phyloP scores from a whole-genome alignment of 1,140 invertebrate species.

The Saccostrea glomerata region DNA sequence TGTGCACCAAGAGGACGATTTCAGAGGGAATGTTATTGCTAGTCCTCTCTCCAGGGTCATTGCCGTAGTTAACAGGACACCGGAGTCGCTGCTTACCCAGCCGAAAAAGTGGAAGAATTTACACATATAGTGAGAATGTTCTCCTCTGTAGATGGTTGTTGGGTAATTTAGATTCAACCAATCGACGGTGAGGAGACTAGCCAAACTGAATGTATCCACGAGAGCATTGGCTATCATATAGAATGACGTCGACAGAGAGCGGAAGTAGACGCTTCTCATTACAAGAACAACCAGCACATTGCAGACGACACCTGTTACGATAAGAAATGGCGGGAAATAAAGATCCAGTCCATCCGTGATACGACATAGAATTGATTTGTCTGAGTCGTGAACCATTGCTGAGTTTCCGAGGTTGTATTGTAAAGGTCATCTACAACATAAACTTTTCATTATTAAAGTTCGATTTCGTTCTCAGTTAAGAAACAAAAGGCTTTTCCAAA shows the following conservation, averaged over 20 bases:
- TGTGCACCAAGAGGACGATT: slow-evolving; percentile 63
- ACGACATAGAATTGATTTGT: slow-evolving; percentile 5
- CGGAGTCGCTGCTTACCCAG: slow-evolving; percentile 69
- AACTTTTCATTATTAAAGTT: neutral
- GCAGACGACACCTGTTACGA: slow-evolving; percentile 63
- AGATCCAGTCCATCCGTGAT: slow-evolving; percentile 60
- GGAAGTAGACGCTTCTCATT: slow-evolving; percentile 68
- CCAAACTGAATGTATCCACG: slow-evolving; percentile 65
- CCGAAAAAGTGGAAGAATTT: slow-evolving; percentile 70
- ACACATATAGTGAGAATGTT: slow-evolving; percentile 65
- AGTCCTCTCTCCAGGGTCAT: slow-evolving; percentile 72
- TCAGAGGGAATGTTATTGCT: slow-evolving; percentile 67
- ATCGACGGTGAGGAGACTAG: slow-evolving; percentile 66
- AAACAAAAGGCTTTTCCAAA: too few relatives aligned
- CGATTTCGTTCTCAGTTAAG: neutral
- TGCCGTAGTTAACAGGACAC: slow-evolving; percentile 70
- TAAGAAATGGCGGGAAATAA: slow-evolving; percentile 67
- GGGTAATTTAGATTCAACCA: slow-evolving; percentile 72
- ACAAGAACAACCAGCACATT: slow-evolving; percentile 68
- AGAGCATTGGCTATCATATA: slow-evolving; percentile 68
- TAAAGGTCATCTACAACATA: neutral
- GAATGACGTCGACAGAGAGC: slow-evolving; percentile 69
- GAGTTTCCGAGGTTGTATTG: neutral
- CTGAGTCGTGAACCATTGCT: neutral
- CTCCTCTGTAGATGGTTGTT: slow-evolving; percentile 56